Conservation (phyloP, 2,797 vertebrate genomes). For the Lindbergichthys nudifrons region DNA sequence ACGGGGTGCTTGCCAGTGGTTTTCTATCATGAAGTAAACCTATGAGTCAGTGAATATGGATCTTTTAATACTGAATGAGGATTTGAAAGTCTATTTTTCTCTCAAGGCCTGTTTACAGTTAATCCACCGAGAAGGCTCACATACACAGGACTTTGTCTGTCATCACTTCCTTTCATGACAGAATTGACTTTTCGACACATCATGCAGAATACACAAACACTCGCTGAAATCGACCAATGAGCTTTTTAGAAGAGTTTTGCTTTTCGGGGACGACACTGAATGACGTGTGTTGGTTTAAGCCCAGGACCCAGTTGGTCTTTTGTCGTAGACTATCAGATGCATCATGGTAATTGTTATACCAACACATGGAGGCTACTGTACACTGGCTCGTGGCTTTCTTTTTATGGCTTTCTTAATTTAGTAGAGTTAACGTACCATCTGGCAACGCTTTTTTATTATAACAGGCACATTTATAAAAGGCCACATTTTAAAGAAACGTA, state of each 20-base stretch:
- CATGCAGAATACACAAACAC: slow-evolving; percentile 2
- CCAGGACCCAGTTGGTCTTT: slow-evolving; percentile 9
- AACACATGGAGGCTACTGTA: slow-evolving; percentile 3
- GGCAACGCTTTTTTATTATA: slow-evolving; percentile 5
- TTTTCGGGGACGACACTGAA: slow-evolving; percentile 31
- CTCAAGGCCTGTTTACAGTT: slow-evolving; percentile 26
- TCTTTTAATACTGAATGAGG: slow-evolving; percentile 5
- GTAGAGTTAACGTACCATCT: slow-evolving; percentile 27
- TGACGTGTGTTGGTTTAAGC: slow-evolving; percentile 15
- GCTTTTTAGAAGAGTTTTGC: slow-evolving; percentile 7
- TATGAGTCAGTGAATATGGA: background rate
- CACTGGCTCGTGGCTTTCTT: slow-evolving; percentile 1
- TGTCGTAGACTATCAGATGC: background rate
- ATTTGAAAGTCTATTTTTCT: slow-evolving; percentile 9
- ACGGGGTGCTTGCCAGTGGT: background rate
- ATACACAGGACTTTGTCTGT: slow-evolving; percentile 33
- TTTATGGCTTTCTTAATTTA: slow-evolving; percentile 1
- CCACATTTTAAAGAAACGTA: slow-evolving; percentile 3
- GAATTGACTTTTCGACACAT: slow-evolving; percentile 24
- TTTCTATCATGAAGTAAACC: background rate
- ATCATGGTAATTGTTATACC: background rate
- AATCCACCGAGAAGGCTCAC: background rate
- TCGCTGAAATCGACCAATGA: slow-evolving; percentile 1
- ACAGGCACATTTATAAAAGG: slow-evolving; percentile 7
- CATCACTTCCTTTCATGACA: slow-evolving; percentile 46